A percentile compares a stretch with the other conserved stretches of the same genome.
phyloP scores from a whole-genome alignment of 2,888 invertebrate genomes.

The Notodonta ziczac region DNA sequence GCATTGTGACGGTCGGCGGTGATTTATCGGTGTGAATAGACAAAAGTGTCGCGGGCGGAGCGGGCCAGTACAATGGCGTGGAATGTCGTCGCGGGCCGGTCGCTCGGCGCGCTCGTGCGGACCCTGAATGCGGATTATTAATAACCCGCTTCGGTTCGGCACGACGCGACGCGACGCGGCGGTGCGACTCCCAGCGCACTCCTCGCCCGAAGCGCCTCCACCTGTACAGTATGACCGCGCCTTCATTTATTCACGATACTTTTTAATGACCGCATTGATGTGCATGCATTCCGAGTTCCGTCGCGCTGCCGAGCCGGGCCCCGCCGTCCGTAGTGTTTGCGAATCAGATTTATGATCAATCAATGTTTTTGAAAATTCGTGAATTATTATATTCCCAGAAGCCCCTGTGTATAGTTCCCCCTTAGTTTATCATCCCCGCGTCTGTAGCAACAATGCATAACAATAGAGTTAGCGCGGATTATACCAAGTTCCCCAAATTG shows the following conservation, averaged over 20 bases:
- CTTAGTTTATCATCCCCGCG: conserved; percentile 53
- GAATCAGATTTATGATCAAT: conserved; percentile 57
- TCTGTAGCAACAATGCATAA: conserved; percentile 66
- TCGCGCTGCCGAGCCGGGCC: conserved; percentile 22
- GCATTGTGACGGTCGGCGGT: conserved; percentile 72
- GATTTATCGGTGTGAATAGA: conserved; percentile 83
- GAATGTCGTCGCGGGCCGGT: conserved; percentile 80
- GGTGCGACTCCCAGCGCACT: conserved; percentile 64
- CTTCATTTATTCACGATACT: conserved; percentile 65
- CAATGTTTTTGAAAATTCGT: conserved; percentile 52
- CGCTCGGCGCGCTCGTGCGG: conserved; percentile 72
- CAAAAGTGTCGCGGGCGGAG: conserved; percentile 82
- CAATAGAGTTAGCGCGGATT: conserved; percentile 77
- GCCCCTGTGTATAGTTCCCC: conserved; percentile 58
- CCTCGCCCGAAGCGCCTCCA: conserved; percentile 71
- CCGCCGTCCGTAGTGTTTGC: conserved; percentile 40
- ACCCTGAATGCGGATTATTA: conserved; percentile 82
- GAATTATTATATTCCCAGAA: conserved; percentile 63
- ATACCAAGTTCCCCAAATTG: conserved; percentile 82
- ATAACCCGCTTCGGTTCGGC: conserved; percentile 75
- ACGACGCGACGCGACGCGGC: conserved; percentile 45
- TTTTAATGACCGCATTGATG: conserved; percentile 64
- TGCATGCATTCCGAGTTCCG: conserved; percentile 38
- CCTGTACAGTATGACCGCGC: conserved; percentile 68
- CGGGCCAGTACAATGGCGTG: conserved; percentile 76